Base-by-base conservation (phyloP, 2,888 invertebrate species). In the Pachymerium ferrugineum region DNA sequence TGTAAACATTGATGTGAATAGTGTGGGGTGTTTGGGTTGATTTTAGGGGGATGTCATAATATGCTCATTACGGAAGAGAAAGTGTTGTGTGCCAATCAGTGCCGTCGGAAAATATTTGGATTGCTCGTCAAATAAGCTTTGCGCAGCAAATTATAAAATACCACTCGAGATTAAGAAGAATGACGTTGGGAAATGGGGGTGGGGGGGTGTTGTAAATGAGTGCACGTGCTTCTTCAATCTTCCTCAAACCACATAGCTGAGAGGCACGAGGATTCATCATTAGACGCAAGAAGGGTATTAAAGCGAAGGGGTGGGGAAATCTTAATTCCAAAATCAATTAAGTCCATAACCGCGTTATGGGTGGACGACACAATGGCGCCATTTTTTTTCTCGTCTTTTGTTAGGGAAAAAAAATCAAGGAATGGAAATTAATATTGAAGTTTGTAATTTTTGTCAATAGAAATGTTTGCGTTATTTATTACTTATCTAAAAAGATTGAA, bases 251-350 rank as follows among this genome's bases (percentile, higher is more conserved):
- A 54, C 54, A 54, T 54, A 54, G 54, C 54, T 54, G 25, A 54
- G 54, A 54, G 54, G 54, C 54, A 54, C n/a, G 62, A 19, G 33
- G 71, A 71, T 71, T 35, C 71, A 71, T 71, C 71, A 38, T 38
- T 71, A 28, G 69, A 30, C 31, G 69, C 35, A 71, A 71, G 71
- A 35, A 71, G 38, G 71, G 38, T 71, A 71, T 71, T 71, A 71
- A 71, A 54, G 54, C 3, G 54, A 54, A 28, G 54, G 54, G 38
- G 54, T 54, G 71, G 33, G 5, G 35, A 33, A 71, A 35, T 71
- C 54, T 72, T 72, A 72, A 72, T 72, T 72, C 72, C 47, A 54
- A 72, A 72, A 72, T 72, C 72, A 72, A 72, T 72, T 72, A 72
- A 72, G 47, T 72, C 72, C 72, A 72, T 72, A 47, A 72, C 54